Evolutionary conservation across 2,113 vertebrate genomes (phyloP).

Genomic region (Catharus bicknelli): DNA sequence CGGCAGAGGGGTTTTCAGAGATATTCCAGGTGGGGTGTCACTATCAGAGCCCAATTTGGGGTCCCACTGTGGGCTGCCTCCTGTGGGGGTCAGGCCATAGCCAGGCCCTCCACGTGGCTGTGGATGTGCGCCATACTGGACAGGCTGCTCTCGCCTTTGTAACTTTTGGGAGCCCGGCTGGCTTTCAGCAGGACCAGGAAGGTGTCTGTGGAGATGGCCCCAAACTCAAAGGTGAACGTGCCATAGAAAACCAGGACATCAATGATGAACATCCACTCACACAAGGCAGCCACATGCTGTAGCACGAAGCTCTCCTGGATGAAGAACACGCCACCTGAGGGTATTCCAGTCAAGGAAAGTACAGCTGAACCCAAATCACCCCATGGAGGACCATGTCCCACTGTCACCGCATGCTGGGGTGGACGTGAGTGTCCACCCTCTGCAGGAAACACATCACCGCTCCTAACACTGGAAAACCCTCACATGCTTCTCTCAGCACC

Average conservation of each 20-base stretch:
- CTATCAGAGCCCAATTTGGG: neutral
- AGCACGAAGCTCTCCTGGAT: constrained; percentile 84
- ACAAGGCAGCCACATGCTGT: constrained; percentile 86
- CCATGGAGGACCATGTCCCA: neutral
- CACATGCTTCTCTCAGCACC: neutral
- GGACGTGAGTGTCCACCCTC: rapidly evolving
- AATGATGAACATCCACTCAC: constrained; percentile 88
- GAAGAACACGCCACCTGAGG: constrained; percentile 84
- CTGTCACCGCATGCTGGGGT: too few species aligned
- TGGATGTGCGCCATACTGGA: constrained; percentile 31
- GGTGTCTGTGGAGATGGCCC: constrained; percentile 81
- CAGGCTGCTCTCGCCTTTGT: constrained; percentile 48
- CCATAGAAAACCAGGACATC: constrained; percentile 87
- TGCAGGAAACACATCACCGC: neutral
- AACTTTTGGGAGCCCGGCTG: constrained; percentile 61
- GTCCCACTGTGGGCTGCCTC: neutral
- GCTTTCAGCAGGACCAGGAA: constrained; percentile 81
- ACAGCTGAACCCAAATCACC: neutral
- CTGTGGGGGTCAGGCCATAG: constrained; percentile 50
- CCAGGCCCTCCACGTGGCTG: constrained; percentile 26
- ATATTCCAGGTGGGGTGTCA: neutral
- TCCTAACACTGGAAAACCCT: neutral
- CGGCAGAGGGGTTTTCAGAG: neutral
- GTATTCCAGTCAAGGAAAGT: constrained; percentile 75
- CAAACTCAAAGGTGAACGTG: constrained; percentile 87